Evolutionary conservation across 2,113 vertebrate genomes (phyloP).

Genomic region (Dipodomys stephensi): DNA sequence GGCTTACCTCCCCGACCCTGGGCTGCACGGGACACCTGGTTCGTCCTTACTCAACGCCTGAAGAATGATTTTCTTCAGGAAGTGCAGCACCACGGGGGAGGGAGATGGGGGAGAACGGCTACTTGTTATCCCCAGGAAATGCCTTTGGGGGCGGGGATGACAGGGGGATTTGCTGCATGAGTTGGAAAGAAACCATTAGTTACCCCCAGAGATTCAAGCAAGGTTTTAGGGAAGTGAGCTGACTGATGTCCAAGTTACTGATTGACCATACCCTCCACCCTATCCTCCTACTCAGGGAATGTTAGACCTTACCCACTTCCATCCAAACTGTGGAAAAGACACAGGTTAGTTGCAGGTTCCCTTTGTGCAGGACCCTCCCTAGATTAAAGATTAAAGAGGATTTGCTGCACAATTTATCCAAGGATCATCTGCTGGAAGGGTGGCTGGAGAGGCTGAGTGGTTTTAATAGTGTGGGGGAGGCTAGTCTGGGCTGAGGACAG

Average conservation of each 20-base stretch:
- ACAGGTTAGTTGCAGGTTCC: neutral
- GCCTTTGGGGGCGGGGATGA: constrained; percentile 15
- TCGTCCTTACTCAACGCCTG: neutral
- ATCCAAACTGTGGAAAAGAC: constrained; percentile 1
- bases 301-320: constrained; percentile 31
- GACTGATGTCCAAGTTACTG: neutral
- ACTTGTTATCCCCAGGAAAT: constrained; percentile 6
- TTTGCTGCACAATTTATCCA: constrained; percentile 63
- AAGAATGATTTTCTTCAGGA: neutral
- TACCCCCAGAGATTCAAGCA: neutral
- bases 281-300: constrained; percentile 7
- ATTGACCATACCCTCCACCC: neutral
- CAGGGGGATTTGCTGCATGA: neutral
- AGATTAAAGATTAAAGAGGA: constrained; percentile 72
- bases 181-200: neutral
- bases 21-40: neutral
- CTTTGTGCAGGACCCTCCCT: constrained; percentile 37
- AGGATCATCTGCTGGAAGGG: constrained; percentile 51
- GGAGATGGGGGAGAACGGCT: neutral
- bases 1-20: neutral
- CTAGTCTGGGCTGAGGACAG: constrained; percentile 1
- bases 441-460: neutral
- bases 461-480: neutral
- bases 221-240: constrained; percentile 33
- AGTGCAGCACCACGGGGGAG: neutral